phyloP scores from a whole-genome alignment of 2,113 vertebrate genomes.

The Charadrius vociferus region DNA sequence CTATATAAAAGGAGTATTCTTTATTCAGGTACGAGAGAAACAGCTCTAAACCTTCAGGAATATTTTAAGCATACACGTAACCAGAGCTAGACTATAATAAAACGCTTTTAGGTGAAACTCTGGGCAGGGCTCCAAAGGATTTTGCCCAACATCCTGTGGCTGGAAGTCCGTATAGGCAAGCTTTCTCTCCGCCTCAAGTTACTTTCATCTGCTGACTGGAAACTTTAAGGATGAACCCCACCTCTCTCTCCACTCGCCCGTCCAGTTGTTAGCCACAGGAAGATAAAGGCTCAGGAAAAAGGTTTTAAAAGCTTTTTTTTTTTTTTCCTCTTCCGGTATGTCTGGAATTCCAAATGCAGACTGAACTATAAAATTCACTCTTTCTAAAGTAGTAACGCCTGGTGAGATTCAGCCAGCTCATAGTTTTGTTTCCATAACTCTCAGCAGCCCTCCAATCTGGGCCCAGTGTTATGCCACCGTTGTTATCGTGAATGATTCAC shows the following conservation, averaged over 20 bases:
- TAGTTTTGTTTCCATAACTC: not conserved
- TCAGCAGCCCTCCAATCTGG: not conserved
- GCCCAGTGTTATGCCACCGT: not conserved
- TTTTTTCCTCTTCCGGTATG: constrained; percentile 33
- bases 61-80: constrained; percentile 8
- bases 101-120: not conserved
- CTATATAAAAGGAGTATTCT: not conserved
- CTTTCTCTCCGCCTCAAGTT: not conserved
- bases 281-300: constrained; percentile 53
- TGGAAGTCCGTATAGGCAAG: not conserved
- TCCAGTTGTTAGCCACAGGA: constrained; percentile 31
- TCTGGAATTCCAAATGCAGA: constrained; percentile 63
- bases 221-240: not conserved
- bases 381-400: not conserved
- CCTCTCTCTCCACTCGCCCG: not conserved
- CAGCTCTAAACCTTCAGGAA: constrained; percentile 41
- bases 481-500: not conserved
- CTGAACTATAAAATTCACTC: constrained; percentile 24
- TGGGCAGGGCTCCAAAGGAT: constrained; percentile 45
- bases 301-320: constrained; percentile 18
- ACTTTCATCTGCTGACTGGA: not conserved
- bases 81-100: not conserved
- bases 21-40: not conserved
- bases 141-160: constrained; percentile 32
- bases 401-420: not conserved